phyloP scores from a whole-genome alignment of 2,888 invertebrate species.

The Drosophila hamatofila region DNA sequence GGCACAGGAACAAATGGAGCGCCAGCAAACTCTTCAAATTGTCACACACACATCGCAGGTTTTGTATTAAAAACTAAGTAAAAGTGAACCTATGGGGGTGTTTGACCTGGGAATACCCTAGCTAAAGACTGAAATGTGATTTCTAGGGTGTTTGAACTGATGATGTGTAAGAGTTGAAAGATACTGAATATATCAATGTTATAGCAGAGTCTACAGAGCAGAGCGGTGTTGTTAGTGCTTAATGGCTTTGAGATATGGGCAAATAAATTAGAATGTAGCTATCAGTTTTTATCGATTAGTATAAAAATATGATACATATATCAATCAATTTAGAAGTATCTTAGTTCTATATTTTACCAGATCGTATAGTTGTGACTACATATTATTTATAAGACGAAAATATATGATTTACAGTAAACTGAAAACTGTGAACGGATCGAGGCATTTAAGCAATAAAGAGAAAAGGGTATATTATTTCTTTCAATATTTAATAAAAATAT shows the following conservation, averaged over 20 bases:
- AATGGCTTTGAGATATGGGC: not conserved
- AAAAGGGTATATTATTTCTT: too few relatives aligned
- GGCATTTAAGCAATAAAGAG: too few relatives aligned
- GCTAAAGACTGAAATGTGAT: not conserved
- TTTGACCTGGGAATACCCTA: not conserved
- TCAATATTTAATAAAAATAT: too few relatives aligned
- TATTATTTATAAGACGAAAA: not conserved
- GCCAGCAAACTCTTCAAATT: slow-evolving; percentile 56
- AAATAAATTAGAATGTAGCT: not conserved
- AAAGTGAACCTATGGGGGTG: not conserved
- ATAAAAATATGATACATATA: not conserved
- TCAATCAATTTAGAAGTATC: not conserved
- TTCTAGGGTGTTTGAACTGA: not conserved
- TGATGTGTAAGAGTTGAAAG: not conserved
- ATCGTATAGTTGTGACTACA: not conserved
- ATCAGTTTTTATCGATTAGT: not conserved
- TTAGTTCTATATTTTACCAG: too few relatives aligned
- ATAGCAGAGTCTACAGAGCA: too few relatives aligned
- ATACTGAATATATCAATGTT: not conserved
- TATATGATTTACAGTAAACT: too few relatives aligned
- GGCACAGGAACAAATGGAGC: slow-evolving; percentile 45
- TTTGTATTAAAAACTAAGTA: slow-evolving; percentile 7
- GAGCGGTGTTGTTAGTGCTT: too few relatives aligned
- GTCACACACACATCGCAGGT: slow-evolving; percentile 15
- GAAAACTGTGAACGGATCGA: not conserved